Percentiles rank a stretch among this genome's conserved stretches.
phyloP scores from a whole-genome alignment of 2,888 invertebrate genomes.

The Lycophotia porphyrea region DNA sequence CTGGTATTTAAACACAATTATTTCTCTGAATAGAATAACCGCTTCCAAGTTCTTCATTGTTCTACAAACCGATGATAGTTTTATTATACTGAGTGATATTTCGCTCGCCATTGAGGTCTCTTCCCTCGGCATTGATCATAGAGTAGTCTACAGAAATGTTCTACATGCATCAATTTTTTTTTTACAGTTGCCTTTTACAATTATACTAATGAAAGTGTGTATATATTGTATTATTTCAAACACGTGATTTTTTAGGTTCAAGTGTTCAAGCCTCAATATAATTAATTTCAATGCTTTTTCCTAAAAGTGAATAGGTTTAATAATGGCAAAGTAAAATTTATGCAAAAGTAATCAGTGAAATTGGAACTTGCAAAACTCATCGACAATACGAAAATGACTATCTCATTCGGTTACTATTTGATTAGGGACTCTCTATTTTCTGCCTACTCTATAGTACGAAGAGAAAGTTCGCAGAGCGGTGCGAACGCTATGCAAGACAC shows the following conservation, averaged over 20 bases:
- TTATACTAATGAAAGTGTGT: neutral
- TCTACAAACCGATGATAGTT: slow-evolving; percentile 44
- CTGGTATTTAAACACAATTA: neutral
- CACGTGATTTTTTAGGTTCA: too few species aligned
- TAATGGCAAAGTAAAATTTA: neutral
- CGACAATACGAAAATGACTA: neutral
- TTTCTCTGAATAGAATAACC: neutral
- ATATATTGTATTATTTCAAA: neutral
- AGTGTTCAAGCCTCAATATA: neutral
- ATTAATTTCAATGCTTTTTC: too few species aligned
- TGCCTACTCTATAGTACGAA: slow-evolving; percentile 34
- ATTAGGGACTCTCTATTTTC: slow-evolving; percentile 14
- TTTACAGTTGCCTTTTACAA: neutral
- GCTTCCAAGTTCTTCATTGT: neutral
- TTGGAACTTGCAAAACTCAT: neutral
- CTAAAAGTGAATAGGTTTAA: neutral
- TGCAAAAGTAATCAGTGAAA: neutral
- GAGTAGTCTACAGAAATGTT: slow-evolving; percentile 20
- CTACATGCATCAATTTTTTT: neutral
- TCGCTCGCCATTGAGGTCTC: slow-evolving; percentile 31
- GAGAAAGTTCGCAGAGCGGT: slow-evolving; percentile 27
- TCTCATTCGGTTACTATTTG: neutral
- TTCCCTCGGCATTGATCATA: slow-evolving; percentile 14
- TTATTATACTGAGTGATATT: slow-evolving; percentile 47
- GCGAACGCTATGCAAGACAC: slow-evolving; percentile 77